Evolutionary conservation across 2,888 invertebrate species (phyloP).

Genomic region (Papilio elwesi): DNA sequence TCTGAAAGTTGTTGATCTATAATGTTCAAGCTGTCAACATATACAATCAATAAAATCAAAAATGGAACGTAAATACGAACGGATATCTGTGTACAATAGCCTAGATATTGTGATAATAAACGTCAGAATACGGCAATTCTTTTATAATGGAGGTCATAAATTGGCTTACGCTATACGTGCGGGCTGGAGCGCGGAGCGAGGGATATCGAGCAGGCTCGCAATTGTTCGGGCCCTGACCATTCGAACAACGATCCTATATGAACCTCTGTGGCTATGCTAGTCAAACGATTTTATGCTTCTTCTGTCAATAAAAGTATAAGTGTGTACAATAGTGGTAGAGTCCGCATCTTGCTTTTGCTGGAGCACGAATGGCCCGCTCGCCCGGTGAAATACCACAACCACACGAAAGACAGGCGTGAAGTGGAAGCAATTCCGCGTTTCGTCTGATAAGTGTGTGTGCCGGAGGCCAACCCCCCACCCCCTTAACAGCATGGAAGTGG

Average conservation of each 20-base stretch:
- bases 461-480: no score
- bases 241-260: not conserved
- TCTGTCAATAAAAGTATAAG: not conserved
- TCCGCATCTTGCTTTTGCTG: no score
- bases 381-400: no score
- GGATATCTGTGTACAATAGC: not conserved
- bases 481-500: no score
- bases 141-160: conserved; percentile 13
- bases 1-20: not conserved
- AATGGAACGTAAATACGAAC: not conserved
- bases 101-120: conserved; percentile 15
- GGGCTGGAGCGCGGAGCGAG: not conserved
- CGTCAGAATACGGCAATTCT: conserved; percentile 18
- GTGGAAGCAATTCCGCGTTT: no score
- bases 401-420: no score
- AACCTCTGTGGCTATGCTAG: not conserved
- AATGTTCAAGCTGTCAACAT: no score
- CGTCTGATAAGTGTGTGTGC: no score
- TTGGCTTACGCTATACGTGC: conserved; percentile 8
- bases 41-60: not conserved
- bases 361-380: no score
- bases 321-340: no score
- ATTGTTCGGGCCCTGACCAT: conserved; percentile 6
- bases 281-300: conserved; percentile 3
- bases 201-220: conserved; percentile 4